A percentile compares a stretch with the other conserved stretches of the same genome.
Evolutionary conservation across 2,113 vertebrate species (phyloP).

Genomic region (Arizona elegans): DNA sequence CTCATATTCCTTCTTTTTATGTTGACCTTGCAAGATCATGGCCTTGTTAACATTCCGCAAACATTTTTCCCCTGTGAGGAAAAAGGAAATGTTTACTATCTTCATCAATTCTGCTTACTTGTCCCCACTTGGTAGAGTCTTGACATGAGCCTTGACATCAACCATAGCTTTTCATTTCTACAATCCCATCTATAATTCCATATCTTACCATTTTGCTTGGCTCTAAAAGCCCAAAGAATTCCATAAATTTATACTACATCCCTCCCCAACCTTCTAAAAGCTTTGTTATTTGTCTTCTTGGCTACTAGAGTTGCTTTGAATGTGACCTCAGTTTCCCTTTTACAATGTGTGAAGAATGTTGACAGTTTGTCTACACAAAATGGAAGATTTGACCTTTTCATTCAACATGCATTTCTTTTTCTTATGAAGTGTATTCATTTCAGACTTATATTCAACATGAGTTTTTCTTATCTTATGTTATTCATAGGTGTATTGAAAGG

Average conservation of each 20-base stretch:
- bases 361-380: neutral
- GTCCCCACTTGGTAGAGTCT: neutral
- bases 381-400: neutral
- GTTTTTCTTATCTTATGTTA: neutral
- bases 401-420: neutral
- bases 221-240: neutral
- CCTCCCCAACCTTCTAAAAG: neutral
- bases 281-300: neutral
- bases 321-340: neutral
- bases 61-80: neutral
- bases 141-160: neutral
- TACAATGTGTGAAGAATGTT: neutral
- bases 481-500: neutral
- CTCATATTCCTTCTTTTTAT: neutral
- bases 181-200: neutral
- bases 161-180: neutral
- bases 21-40: neutral
- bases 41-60: neutral
- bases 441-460: neutral
- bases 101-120: neutral
- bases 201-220: neutral
- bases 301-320: neutral
- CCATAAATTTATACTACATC: neutral
- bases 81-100: neutral
- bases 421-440: neutral